phyloP scores from a whole-genome alignment of 2,888 invertebrate genomes.

The Andricus quercusramuli region DNA sequence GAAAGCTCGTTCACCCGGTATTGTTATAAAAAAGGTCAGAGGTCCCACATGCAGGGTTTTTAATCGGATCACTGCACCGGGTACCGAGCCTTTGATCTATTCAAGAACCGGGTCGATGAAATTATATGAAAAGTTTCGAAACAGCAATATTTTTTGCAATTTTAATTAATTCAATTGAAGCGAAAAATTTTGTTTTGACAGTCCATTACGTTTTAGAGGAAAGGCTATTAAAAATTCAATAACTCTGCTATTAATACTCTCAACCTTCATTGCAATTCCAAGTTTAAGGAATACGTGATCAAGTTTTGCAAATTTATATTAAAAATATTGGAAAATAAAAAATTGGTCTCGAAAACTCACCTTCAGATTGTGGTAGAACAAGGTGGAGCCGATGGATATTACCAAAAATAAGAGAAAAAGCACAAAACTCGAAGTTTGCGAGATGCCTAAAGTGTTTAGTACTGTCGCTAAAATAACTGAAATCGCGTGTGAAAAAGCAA shows the following conservation, averaged over 20 bases:
- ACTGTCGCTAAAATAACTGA: slow-evolving; percentile 87
- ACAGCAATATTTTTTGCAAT: neutral
- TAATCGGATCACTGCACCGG: slow-evolving; percentile 30
- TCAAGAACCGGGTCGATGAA: neutral
- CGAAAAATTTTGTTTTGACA: too few species aligned
- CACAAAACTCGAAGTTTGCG: slow-evolving; percentile 88
- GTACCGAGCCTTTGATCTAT: slow-evolving; percentile 25
- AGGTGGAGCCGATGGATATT: slow-evolving; percentile 86
- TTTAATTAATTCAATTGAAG: neutral
- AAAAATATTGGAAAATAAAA: neutral
- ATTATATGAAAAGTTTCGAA: slow-evolving; percentile 3
- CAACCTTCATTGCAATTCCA: slow-evolving; percentile 12
- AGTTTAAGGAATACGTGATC: neutral
- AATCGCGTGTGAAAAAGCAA: slow-evolving; percentile 89
- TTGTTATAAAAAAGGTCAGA: slow-evolving; percentile 35
- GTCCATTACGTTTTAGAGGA: neutral
- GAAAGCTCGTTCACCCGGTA: slow-evolving; percentile 35
- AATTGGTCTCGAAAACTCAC: slow-evolving; percentile 78
- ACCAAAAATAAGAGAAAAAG: slow-evolving; percentile 87
- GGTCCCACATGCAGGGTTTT: slow-evolving; percentile 1
- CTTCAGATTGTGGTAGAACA: slow-evolving; percentile 92
- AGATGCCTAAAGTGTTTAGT: slow-evolving; percentile 86
- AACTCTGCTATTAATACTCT: slow-evolving; percentile 21
- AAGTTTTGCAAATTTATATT: neutral
- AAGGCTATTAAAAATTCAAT: neutral